These are phyloP conservation scores for Strongylocentrotus purpuratus DNA, from an alignment of 35 echinoderm and acorn worm species.

Conservation along the genomic window DNA sequence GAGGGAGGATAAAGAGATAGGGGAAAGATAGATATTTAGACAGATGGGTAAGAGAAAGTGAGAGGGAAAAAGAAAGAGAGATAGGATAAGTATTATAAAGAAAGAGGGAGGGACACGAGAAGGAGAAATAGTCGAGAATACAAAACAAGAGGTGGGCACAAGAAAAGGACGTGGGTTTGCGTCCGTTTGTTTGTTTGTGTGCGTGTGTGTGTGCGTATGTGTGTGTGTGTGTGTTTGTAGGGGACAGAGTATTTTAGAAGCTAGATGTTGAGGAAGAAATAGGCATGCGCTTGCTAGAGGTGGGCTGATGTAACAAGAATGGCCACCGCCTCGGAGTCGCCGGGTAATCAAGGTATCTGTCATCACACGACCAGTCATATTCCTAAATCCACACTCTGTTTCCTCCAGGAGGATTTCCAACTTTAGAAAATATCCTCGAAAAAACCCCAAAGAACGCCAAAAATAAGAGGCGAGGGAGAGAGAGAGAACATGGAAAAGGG, in stretches of 20 bases:
- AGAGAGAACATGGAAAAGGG: background rate
- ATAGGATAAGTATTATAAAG: no score
- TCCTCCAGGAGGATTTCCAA: constrained; percentile 14
- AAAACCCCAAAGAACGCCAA: background rate
- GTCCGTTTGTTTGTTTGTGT: background rate
- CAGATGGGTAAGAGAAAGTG: no score
- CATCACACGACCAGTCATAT: constrained; percentile 27
- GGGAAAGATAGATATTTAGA: no score
- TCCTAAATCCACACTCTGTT: constrained; percentile 30
- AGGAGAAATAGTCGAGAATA: no score
- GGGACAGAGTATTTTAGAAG: background rate
- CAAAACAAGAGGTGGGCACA: no score
- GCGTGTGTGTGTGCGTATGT: background rate
- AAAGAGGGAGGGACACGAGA: no score
- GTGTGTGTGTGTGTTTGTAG: background rate
- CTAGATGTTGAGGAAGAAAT: no score
- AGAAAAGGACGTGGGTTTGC: background rate
- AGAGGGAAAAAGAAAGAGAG: no score
- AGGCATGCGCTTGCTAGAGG: background rate
- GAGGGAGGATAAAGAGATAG: no score
- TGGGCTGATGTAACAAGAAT: background rate
- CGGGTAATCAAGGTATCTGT: constrained; percentile 17
- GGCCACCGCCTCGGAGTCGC: background rate
- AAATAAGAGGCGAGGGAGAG: background rate
- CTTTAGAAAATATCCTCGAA: constrained; percentile 13